Base-by-base conservation (phyloP, 2,113 vertebrate species). In the Lasiurus borealis region DNA sequence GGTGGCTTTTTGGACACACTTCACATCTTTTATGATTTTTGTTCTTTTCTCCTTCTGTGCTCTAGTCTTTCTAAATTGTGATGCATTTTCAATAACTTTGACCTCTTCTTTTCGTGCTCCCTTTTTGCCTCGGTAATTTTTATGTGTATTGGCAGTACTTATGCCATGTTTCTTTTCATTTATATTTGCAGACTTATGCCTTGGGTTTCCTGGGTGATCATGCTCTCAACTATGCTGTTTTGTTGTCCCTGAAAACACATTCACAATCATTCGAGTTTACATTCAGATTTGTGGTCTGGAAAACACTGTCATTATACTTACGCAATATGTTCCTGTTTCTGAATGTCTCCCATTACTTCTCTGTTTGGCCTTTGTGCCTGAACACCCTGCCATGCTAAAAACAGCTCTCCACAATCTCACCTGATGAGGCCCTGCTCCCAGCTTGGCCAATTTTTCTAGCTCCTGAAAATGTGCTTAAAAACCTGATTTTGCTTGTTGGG, bases 141-240 rank as follows among this genome's bases (percentile, higher is more conserved):
- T 57, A 76, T 69, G 25, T 72, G 62, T 78, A 72, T 91, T 81
- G 88, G 50, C 75, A 25, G 9, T 34, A 57, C 66, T n/a, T 36
- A 14, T 66, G 64, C 62, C 87, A 89, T 87, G 44, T 91, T 93
- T 71, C 78, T 93, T 96, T 91, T 72, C 90, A 72, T 75, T n/a
- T 80, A 34, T 64, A 81, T 90, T 90, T 92, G 69, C 36, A 44
- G 2, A 64, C 76, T 87, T 72, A 48, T 59, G 84, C 68, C 66
- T 80, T 46, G 6, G 44, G 76, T 91, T 95, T 88, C 71, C 84
- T 48, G 66, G 52, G 83, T 71, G 66, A 77, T 73, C 85, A 85
- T 29, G 52, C 73, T 78, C 62, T 46, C 50, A 36, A 14, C 64
- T 57, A 8, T 29, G 62, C 19, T 52, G 18, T 46, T 86, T 76